Conservation (phyloP, 1,140 invertebrate genomes). For the Araneus ventricosus region DNA sequence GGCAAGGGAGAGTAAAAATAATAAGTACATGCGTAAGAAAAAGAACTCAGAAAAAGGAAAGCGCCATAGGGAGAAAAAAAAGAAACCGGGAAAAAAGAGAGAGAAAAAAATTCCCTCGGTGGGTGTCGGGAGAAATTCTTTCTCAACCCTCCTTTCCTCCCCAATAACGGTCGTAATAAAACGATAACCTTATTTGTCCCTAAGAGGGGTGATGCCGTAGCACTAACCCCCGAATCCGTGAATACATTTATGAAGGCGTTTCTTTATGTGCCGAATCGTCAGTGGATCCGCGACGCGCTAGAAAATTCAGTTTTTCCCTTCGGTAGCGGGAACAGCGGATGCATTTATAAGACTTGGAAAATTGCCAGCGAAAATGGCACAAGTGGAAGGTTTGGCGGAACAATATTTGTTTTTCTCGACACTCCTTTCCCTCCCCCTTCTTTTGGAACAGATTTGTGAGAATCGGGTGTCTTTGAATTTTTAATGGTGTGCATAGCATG, state of each 20-base stretch:
- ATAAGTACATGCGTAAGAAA: neutral
- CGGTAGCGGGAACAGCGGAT: neutral
- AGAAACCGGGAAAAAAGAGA: neutral
- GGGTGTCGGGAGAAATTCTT: neutral
- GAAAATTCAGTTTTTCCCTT: neutral
- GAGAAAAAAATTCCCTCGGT: neutral
- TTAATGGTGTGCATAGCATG: neutral
- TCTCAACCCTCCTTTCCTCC: neutral
- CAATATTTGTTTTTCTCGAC: neutral
- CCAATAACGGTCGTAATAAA: constrained; percentile 7
- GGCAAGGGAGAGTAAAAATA: neutral
- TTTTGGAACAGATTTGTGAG: neutral
- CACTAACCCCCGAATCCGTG: neutral
- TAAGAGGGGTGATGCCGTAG: neutral
- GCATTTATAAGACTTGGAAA: neutral
- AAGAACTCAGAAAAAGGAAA: neutral
- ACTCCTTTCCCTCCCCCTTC: neutral
- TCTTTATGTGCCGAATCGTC: neutral
- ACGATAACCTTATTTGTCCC: constrained; percentile 22
- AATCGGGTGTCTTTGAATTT: neutral
- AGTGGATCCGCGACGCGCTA: neutral
- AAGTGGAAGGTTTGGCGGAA: neutral
- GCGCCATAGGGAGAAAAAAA: too few relatives aligned
- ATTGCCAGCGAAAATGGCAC: neutral
- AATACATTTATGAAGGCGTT: constrained; percentile 29